Evolutionary conservation across 2,888 invertebrate genomes (phyloP).

Genomic region (Venusia cambrica): DNA sequence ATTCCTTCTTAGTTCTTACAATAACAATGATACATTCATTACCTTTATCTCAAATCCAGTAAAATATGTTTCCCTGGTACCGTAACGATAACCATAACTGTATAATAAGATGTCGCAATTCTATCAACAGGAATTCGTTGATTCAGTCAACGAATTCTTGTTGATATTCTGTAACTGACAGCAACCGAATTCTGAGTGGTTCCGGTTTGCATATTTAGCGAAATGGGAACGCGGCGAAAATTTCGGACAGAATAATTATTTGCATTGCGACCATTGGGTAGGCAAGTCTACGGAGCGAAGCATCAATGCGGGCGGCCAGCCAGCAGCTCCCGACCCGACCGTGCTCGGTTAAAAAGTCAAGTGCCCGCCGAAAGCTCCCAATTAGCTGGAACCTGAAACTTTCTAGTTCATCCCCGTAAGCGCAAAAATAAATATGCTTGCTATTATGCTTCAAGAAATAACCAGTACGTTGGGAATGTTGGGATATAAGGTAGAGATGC

Average conservation of each 20-base stretch:
- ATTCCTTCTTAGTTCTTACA: too few relatives aligned
- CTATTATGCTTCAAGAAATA: constrained; percentile 55
- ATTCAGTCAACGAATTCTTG: constrained; percentile 28
- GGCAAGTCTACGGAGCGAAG: constrained; percentile 36
- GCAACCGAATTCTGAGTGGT: constrained; percentile 25
- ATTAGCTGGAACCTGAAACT: constrained; percentile 71
- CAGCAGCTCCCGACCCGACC: constrained; percentile 37
- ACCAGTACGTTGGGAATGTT: constrained; percentile 27
- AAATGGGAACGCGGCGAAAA: constrained; percentile 42
- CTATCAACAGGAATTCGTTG: constrained; percentile 27
- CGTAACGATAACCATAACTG: constrained; percentile 18
- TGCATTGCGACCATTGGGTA: constrained; percentile 43
- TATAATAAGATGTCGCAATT: constrained; percentile 27
- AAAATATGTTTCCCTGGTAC: constrained; percentile 6
- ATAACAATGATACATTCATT: too few relatives aligned
- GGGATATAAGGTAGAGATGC: constrained; percentile 35
- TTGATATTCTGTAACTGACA: constrained; percentile 24
- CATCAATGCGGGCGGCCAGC: constrained; percentile 38
- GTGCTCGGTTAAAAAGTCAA: constrained; percentile 72
- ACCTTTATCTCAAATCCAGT: too few relatives aligned
- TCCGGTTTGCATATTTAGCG: constrained; percentile 41
- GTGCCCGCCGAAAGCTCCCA: constrained; percentile 69
- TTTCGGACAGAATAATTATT: constrained; percentile 53
- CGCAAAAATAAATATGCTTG: constrained; percentile 71
- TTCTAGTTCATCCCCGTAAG: constrained; percentile 54